These are phyloP conservation scores for Anableps anableps DNA, from an alignment of 2,797 vertebrate genomes.

Conservation along the genomic window DNA sequence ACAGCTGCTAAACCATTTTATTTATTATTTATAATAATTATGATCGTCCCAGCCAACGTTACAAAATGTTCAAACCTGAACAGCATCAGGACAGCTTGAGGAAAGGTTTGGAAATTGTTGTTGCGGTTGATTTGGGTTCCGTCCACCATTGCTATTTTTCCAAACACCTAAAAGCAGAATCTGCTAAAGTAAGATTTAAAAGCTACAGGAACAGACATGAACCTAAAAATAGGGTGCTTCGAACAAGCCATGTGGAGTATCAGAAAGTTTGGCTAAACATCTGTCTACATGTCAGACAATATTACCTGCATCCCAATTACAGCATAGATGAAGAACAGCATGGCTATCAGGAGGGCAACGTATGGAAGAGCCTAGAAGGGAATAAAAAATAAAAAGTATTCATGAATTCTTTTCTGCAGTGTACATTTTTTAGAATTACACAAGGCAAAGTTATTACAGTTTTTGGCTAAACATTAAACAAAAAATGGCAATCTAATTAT, in stretches of 20 bases:
- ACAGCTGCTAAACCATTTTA: not conserved
- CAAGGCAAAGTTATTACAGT: not conserved
- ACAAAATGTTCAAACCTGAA: conserved; percentile 85
- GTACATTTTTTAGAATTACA: not conserved
- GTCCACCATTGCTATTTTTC: conserved; percentile 97
- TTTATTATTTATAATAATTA: too few relatives aligned
- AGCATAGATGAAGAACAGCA: conserved; percentile 99
- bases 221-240: not conserved
- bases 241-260: not conserved
- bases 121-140: conserved; percentile 97
- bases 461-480: not conserved
- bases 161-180: conserved; percentile 88
- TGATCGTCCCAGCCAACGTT: not conserved
- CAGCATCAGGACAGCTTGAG: conserved; percentile 94
- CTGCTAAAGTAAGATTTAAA: not conserved
- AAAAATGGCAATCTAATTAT: too few relatives aligned
- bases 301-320: conserved; percentile 99
- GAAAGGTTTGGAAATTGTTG: conserved; percentile 99
- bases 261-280: not conserved
- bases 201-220: not conserved
- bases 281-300: not conserved
- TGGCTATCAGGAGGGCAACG: conserved; percentile 96
- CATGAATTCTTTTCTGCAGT: not conserved
- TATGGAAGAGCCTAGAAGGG: conserved; percentile 91
- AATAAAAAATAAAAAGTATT: not conserved